phyloP scores from a whole-genome alignment of 2,113 vertebrate genomes.

The Promerops cafer region DNA sequence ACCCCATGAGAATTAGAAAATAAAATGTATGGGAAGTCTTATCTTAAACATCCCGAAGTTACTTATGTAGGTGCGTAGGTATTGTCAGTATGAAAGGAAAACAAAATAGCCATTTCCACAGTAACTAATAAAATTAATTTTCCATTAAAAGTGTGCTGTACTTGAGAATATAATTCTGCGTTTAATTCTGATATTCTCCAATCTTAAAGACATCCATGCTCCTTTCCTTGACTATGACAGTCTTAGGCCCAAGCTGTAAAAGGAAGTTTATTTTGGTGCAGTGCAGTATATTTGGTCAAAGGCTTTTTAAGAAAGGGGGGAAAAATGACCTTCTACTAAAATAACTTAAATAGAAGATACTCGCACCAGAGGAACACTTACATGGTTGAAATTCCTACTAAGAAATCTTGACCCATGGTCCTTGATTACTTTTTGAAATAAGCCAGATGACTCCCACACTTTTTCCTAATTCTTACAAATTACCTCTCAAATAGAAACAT shows the following conservation, averaged over 20 bases:
- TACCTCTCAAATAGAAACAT: neutral
- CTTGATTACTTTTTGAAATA: neutral
- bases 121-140: neutral
- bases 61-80: neutral
- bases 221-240: neutral
- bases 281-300: neutral
- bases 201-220: neutral
- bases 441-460: neutral
- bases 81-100: neutral
- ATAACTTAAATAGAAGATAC: neutral
- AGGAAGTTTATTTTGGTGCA: neutral
- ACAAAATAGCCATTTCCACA: neutral
- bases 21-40: neutral
- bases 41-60: neutral
- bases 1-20: neutral
- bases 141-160: neutral
- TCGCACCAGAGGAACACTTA: neutral
- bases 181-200: neutral
- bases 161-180: neutral
- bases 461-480: constrained; percentile 25
- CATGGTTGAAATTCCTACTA: neutral
- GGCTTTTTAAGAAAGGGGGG: neutral
- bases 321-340: neutral
- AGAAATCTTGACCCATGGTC: neutral
- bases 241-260: neutral